These are phyloP conservation scores for Trichonephila inaurata DNA, from an alignment of 1,140 invertebrate species.

Conservation along the genomic window DNA sequence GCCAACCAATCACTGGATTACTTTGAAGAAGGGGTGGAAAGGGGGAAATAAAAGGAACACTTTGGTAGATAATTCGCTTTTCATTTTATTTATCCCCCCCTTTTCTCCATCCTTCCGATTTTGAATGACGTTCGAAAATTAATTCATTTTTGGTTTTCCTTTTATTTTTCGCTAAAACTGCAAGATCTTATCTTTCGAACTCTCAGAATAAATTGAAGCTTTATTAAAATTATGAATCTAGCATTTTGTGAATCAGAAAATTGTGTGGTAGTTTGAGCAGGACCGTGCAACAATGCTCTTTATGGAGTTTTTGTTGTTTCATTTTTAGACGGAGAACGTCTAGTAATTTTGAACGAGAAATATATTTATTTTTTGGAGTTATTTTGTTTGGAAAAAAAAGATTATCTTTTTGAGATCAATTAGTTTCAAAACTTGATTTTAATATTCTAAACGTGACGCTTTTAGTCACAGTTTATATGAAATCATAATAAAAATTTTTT, in stretches of 20 bases:
- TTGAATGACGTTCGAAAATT: conserved; percentile 59
- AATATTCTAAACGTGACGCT: not conserved
- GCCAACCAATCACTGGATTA: conserved; percentile 54
- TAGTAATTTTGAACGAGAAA: not conserved
- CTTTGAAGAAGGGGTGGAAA: conserved; percentile 18
- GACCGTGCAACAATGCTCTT: not conserved
- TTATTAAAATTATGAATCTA: conserved; percentile 45
- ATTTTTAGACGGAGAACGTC: not conserved
- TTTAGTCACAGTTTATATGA: no score
- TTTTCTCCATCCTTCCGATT: conserved; percentile 13
- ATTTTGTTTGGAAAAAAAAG: no score
- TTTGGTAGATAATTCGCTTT: conserved; percentile 52
- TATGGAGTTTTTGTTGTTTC: not conserved
- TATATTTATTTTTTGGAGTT: no score
- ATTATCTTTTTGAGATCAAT: not conserved
- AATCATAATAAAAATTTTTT: no score
- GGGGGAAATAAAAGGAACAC: conserved; percentile 12
- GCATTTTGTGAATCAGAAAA: not conserved
- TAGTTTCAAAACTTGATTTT: not conserved
- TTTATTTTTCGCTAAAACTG: conserved; percentile 12
- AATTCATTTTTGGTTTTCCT: conserved; percentile 57
- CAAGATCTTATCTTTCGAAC: conserved; percentile 12
- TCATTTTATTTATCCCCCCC: not conserved
- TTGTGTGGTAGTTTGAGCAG: not conserved
- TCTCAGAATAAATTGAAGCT: not conserved